Conservation (phyloP, 2,113 vertebrate genomes). For the Hippocampus zosterae region DNA sequence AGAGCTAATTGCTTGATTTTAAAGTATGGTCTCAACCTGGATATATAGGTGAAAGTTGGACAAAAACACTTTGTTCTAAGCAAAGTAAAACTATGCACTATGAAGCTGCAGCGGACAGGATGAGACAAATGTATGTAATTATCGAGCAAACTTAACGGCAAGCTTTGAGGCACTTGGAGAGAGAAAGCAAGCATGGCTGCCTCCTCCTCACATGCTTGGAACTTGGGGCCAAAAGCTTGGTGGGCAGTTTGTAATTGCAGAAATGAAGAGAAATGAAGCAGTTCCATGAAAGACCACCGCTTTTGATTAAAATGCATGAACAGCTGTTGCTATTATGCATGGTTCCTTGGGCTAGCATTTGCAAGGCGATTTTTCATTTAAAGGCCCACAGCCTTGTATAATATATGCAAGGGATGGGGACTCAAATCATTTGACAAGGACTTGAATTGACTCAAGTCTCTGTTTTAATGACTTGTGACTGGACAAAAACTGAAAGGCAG, state of each 20-base stretch:
- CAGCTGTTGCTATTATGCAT: constrained; percentile 66
- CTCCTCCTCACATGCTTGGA: constrained; percentile 34
- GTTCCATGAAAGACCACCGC: constrained; percentile 56
- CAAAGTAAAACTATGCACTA: constrained; percentile 24
- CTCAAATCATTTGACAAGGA: background rate
- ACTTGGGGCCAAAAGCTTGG: constrained; percentile 50
- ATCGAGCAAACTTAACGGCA: constrained; percentile 52
- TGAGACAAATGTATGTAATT: constrained; percentile 71
- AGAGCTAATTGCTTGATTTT: constrained; percentile 45
- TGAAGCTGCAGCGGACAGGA: constrained; percentile 47
- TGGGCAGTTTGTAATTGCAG: constrained; percentile 57
- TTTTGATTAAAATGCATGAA: constrained; percentile 71
- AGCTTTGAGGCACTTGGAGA: constrained; percentile 35
- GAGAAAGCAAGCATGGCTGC: constrained; percentile 40
- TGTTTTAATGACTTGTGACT: background rate
- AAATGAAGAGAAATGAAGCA: constrained; percentile 66
- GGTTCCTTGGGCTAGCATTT: constrained; percentile 46
- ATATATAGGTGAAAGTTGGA: constrained; percentile 65
- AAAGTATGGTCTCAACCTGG: constrained; percentile 57
- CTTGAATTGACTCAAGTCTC: background rate
- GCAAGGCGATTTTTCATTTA: constrained; percentile 46
- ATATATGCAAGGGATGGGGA: constrained; percentile 20
- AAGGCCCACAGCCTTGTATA: constrained; percentile 32
- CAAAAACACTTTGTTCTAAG: constrained; percentile 66
- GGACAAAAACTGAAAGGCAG: background rate